A percentile compares a stretch with the other conserved stretches of the same genome.
Conservation (phyloP, 2,113 vertebrate species). For the Cottus gobio region DNA sequence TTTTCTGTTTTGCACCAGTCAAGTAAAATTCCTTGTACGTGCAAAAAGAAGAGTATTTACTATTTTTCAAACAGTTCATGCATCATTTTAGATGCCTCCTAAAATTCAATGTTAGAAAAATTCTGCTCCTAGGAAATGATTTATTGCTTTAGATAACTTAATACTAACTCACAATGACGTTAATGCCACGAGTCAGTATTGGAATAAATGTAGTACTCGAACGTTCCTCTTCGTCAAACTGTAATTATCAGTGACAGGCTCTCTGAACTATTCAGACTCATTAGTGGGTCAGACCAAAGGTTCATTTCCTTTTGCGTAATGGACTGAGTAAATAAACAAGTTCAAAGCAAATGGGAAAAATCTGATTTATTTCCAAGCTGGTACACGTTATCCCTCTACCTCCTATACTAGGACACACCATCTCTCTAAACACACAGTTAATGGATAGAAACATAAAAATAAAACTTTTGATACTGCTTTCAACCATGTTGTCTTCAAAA, state of each 20-base stretch:
- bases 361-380: constrained; percentile 71
- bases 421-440: constrained; percentile 40
- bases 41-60: background rate
- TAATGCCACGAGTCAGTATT: background rate
- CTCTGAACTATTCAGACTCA: constrained; percentile 13
- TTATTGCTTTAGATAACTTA: background rate
- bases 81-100: background rate
- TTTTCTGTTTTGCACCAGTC: background rate
- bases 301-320: background rate
- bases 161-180: background rate
- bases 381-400: constrained; percentile 56
- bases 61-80: background rate
- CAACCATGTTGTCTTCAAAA: constrained; percentile 59
- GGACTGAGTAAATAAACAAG: background rate
- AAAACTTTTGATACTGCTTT: constrained; percentile 56
- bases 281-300: background rate
- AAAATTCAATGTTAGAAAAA: too few relatives aligned
- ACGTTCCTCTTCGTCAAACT: constrained; percentile 1
- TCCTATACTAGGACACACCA: constrained; percentile 40
- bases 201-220: background rate
- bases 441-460: constrained; percentile 71
- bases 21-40: background rate
- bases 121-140: background rate
- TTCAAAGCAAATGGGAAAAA: constrained; percentile 57
- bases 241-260: background rate